Base-by-base conservation (phyloP, 2,797 vertebrate genomes). In the Epinephelus malabaricus region DNA sequence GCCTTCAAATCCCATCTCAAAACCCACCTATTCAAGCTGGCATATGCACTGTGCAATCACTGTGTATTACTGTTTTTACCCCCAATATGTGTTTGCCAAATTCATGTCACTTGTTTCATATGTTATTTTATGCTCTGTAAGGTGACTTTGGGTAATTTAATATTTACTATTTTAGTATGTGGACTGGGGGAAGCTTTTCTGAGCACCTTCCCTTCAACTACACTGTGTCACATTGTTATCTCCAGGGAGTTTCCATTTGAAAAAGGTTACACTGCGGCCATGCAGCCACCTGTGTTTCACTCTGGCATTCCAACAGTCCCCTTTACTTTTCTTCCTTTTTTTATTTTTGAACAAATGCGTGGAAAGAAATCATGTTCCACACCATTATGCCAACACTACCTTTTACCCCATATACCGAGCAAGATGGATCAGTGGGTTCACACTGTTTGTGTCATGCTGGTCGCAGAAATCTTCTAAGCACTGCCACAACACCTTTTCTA, bases 161-260 rank as follows among this genome's bases (percentile, higher is more conserved):
- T 34, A 34, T 34, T 34, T 34, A 34, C 1, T 34, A 34, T 34
- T 34, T 34, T 34, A 34, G 12, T 50, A 23, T 68, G 12, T 54
- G 19, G 10, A 56, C 27, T 21, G 4, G 34, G 6, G 40, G 4
- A 54, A 18, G 7, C 3, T 66, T 68, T 40, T 47, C 15, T 14
- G 0, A 27, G 14, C 65, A 58, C 11, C 21, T 58, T 60, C 51
- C 47, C 54, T 18, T 15, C 65, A 66, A 45, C 18, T 43, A 62
- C 17, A 49, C 40, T n/a, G n/a, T 53, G 30, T 65, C 40, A 75
- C 47, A 61, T 45, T 25, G 34, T 61, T 38, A 69, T 69, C 61
- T 56, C 38, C 14, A 19, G 30, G 49, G 61, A 66, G 19, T 50
- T 54, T 64, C 55, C 10, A 27, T 69, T 72, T 59, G 15, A 46